Evolutionary conservation across 53 echinoderm and acorn worm genomes (phyloP).

Genomic region (Holothuria scabra): DNA sequence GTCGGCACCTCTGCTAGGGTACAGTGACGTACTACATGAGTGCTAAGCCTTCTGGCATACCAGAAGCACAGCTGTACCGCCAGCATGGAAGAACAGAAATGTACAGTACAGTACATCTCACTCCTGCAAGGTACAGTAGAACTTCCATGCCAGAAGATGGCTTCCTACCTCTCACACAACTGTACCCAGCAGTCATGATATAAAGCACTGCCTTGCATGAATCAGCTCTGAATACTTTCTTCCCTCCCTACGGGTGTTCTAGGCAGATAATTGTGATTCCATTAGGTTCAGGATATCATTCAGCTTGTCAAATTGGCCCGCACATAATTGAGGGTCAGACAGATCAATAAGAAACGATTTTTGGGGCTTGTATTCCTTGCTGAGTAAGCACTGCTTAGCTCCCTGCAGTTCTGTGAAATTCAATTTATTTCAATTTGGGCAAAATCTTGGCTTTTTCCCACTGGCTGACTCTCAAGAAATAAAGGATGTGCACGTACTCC

Average conservation of each 20-base stretch:
- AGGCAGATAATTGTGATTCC: conserved; percentile 38
- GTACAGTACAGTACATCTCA: too few relatives aligned
- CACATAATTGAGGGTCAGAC: conserved; percentile 42
- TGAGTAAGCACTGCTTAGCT: background rate
- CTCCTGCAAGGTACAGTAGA: too few relatives aligned
- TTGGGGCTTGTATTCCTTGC: conserved; percentile 6
- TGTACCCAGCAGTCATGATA: too few relatives aligned
- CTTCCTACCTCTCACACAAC: too few relatives aligned
- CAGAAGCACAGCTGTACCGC: too few relatives aligned
- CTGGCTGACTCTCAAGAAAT: too few relatives aligned
- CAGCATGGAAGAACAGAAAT: too few relatives aligned
- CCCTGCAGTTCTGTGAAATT: conserved; percentile 40
- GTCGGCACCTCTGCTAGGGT: too few relatives aligned
- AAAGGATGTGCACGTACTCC: too few relatives aligned
- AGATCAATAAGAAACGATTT: conserved; percentile 34
- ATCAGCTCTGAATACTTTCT: conserved; percentile 10
- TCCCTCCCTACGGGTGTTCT: conserved; percentile 17
- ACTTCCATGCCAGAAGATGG: too few relatives aligned
- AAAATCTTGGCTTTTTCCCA: conserved; percentile 5
- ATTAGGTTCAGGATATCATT: conserved; percentile 16
- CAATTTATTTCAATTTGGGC: conserved; percentile 32
- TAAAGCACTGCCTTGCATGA: background rate
- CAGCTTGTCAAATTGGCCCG: conserved; percentile 23
- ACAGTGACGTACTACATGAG: too few relatives aligned
- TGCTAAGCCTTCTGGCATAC: too few relatives aligned